Evolutionary conservation across 1,140 invertebrate species (phyloP).

Genomic region (Drosophila jambulina): DNA sequence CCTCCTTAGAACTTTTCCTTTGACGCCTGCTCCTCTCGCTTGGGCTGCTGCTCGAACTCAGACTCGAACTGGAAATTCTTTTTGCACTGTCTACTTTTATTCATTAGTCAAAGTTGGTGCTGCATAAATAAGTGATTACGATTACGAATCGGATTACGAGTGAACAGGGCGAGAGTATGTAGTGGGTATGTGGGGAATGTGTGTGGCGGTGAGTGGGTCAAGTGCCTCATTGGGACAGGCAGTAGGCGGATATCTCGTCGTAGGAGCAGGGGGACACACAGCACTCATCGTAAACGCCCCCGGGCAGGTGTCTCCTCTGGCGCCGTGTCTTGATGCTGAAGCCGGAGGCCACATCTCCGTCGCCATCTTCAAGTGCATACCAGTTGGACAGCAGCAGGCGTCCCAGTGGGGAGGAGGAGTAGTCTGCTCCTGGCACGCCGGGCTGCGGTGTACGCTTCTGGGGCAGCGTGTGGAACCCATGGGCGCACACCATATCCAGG

Average conservation of each 20-base stretch:
- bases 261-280: conserved; percentile 61
- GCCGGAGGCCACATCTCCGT: conserved; percentile 16
- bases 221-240: conserved; percentile 30
- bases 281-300: conserved; percentile 69
- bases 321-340: conserved; percentile 64
- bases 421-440: conserved; percentile 3
- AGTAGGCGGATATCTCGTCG: conserved; percentile 62
- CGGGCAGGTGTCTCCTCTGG: conserved; percentile 36
- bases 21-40: conserved; percentile 11
- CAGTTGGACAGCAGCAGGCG: conserved; percentile 50
- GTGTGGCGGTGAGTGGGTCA: conserved; percentile 13
- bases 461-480: conserved; percentile 55
- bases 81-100: conserved; percentile 78
- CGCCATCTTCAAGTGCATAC: conserved; percentile 28
- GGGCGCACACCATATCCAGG: conserved; percentile 60
- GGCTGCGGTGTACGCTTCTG: conserved; percentile 13
- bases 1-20: conserved; percentile 55
- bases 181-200: conserved; percentile 15
- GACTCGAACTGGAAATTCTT: conserved; percentile 39
- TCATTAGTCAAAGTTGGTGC: conserved; percentile 79
- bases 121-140: conserved; percentile 79
- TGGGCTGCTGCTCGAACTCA: not conserved
- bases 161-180: conserved; percentile 17
- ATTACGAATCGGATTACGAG: conserved; percentile 55
- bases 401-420: conserved; percentile 12